Base-by-base conservation (phyloP, 1,140 invertebrate genomes). In the Eulimnadia texana region DNA sequence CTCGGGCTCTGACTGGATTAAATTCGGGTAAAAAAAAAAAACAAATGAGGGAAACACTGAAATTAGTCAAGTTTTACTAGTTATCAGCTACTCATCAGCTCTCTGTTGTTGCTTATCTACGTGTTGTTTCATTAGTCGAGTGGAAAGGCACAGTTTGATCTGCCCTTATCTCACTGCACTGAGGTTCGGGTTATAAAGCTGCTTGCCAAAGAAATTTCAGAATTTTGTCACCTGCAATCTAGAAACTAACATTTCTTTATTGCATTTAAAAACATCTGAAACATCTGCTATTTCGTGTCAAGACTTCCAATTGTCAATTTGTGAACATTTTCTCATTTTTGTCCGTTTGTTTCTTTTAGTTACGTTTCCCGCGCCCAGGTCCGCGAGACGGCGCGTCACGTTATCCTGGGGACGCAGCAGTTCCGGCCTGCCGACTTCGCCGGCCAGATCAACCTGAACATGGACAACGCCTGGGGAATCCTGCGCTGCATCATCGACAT, bases 391-490 rank as follows among this genome's bases (percentile, higher is more conserved):
- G 86, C 90, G 50, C 93, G 94, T 64, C 97, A 99, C 72, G 91
- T 97, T 13, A 97, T 99, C 64, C 77, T 99, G 33, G 95, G 95
- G 25, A 98, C 93, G 3, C 95, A 99, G 73, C 95, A 99, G 72
- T 98, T 96, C 73, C 96, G 95, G 70, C 97, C 97, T 1, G 85
- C 88, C 68, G 96, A 99, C 76, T 99, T 99, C 75, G 95, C 95
- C 6, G 91, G 88, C 2, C 96, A 99, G 76, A 99, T 99, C 68
- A 98, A 96, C 77, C 75, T 99, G 64, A 98, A 95, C 70, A 95
- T 99, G 93, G 97, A 99, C 71, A 99, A 99, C 74, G 93, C 90
- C 1, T 99, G 96, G 96, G 97, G 95, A 63, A 91, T 99, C 58
- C 74, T 99, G n/a, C 80, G 95, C 3, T 98, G 93, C 71, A 95